These are phyloP conservation scores for Dermochelys coriacea DNA, from an alignment of 2,797 vertebrate genomes.

Conservation along the genomic window DNA sequence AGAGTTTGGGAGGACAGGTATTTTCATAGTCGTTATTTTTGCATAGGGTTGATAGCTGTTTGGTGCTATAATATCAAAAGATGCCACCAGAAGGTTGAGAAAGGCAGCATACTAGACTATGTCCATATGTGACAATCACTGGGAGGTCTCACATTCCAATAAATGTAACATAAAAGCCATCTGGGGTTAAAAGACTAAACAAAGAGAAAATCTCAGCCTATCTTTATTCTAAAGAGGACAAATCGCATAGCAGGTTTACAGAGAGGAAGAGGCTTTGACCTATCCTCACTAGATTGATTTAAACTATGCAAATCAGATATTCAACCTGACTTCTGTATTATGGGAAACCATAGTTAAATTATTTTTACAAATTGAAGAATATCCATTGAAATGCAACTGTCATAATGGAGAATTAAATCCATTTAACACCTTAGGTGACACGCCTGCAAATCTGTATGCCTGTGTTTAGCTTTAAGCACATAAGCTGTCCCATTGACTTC, in stretches of 20 bases:
- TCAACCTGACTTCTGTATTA: not conserved
- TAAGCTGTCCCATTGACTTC: not conserved
- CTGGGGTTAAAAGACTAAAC: conserved; percentile 18
- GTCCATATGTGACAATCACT: not conserved
- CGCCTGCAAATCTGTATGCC: not conserved
- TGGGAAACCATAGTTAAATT: not conserved
- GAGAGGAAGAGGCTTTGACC: not conserved
- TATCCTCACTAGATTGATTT: not conserved
- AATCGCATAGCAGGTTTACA: conserved; percentile 20
- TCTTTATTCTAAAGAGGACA: not conserved
- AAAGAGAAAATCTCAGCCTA: not conserved
- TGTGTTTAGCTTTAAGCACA: not conserved
- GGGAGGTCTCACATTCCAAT: not conserved
- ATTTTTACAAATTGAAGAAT: not conserved
- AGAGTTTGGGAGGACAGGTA: conserved; percentile 31
- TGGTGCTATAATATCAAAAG: conserved; percentile 45
- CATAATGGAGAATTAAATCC: not conserved
- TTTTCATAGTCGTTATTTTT: conserved; percentile 49
- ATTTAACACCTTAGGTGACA: not conserved
- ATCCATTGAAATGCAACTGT: not conserved
- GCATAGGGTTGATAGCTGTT: conserved; percentile 8
- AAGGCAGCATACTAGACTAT: not conserved
- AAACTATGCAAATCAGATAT: not conserved
- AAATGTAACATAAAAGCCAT: not conserved
- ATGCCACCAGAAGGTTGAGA: conserved; percentile 22